Evolutionary conservation across 2,888 invertebrate species (phyloP), one percentile per base, ranked within the genome.

Genomic region (Andrena minutula): DNA sequence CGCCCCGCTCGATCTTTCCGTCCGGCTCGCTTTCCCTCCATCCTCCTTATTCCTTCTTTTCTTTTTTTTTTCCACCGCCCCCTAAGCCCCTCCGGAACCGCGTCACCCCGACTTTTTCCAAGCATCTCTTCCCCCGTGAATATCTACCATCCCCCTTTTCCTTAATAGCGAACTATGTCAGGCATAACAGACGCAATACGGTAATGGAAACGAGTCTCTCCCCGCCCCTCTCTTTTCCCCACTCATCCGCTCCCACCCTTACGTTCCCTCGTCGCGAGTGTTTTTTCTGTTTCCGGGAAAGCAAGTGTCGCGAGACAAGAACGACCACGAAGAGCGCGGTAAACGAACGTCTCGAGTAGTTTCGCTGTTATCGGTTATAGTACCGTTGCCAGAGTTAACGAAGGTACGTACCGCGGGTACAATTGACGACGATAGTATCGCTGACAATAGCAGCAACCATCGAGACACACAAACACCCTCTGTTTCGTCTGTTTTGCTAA

Each of bases 111-210:
- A 8, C 53, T 32, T n/a, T n/a, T 8, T 20, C 61, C 51, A 6
- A 23, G 56, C 28, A 10, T 26, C 32, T 56, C 66, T 49, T 61
- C 63, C 64, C 20, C 53, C 47, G 7, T 53, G 74, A 56, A 53
- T 3, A n/a, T 47, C 0, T 4, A 10, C 56, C 20, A 23, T 60
- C 47, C 61, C 53, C 20, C 53, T 51, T 60, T 20, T 12, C 16
- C 65, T 79, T 81, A 75, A 82, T 51, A 82, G 75, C 82, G 61
- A 82, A 75, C 82, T 82, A 81, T 81, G 71, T 82, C 82, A 72
- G 82, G 82, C 75, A 76, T 81, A 68, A 82, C 81, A 76, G 76
- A 76, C 82, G 71, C 76, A 76, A 72, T 76, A 72, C 71, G 76
- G 63, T 82, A 82, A 82, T 82, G 82, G 71, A 64, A 81, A 72